Conservation (phyloP, 2,888 invertebrate species). For the Herminia tarsipennalis region DNA sequence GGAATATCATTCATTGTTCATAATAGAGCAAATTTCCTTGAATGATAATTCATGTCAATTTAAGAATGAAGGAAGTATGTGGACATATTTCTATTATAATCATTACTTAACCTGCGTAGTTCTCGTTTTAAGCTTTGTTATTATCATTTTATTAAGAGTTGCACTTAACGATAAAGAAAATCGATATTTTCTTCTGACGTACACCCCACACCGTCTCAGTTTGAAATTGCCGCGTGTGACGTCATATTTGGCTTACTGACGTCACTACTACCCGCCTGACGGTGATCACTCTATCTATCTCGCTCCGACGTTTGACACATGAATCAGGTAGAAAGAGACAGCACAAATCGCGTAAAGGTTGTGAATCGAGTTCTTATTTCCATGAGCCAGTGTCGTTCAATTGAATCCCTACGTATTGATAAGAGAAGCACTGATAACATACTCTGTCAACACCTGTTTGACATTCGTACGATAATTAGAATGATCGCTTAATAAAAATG, state of each 20-base stretch:
- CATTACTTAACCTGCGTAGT: not conserved
- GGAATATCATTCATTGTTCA: too few species aligned
- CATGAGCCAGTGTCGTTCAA: constrained; percentile 66
- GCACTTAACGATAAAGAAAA: too few species aligned
- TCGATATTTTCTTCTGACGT: constrained; percentile 76
- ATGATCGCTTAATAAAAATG: constrained; percentile 19
- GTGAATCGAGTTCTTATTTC: constrained; percentile 80
- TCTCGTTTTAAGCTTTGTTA: not conserved
- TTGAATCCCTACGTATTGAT: constrained; percentile 63
- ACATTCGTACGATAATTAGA: constrained; percentile 26
- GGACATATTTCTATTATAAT: not conserved
- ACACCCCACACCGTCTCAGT: constrained; percentile 60
- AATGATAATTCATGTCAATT: constrained; percentile 20
- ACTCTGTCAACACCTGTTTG: constrained; percentile 38
- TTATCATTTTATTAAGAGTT: not conserved
- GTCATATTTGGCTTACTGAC: constrained; percentile 70
- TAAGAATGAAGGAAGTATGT: not conserved
- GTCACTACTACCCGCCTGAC: constrained; percentile 62
- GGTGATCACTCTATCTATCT: constrained; percentile 49
- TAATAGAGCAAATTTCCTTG: constrained; percentile 7
- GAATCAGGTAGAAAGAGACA: constrained; percentile 64
- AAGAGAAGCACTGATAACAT: constrained; percentile 67
- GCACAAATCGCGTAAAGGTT: constrained; percentile 67
- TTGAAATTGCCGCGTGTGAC: constrained; percentile 85
- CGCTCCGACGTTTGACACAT: constrained; percentile 56